Base-by-base conservation (phyloP, 2,113 vertebrate genomes). In the Phaethornis superciliosus region DNA sequence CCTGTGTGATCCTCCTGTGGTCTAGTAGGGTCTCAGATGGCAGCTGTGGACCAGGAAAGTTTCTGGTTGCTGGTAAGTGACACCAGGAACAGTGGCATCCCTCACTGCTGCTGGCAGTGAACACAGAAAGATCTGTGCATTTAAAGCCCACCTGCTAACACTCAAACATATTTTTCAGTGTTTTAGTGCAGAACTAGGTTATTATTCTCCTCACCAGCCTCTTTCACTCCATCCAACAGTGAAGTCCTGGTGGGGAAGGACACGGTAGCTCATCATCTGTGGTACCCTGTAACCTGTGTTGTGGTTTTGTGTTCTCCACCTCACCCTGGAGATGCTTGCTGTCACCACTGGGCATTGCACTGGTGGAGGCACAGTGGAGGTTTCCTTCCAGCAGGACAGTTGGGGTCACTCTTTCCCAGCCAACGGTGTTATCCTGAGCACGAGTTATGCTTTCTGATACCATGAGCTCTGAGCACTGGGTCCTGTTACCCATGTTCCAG, bases 391-490 rank as follows among this genome's bases (percentile, higher is more conserved):
- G 58, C 7, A 0, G 1, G 18, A 93, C 96, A 19, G 92, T 14
- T 87, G 96, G 94, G 93, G 96, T 96, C 96, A 95, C 92, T 95
- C 79, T 96, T 96, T 91, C 92, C 51, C 94, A 92, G 55, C 4
- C 3, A 93, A 90, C 26, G 4, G 26, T 82, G 80, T 68, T 15
- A 64, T 92, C 72, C 77, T 1, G 28, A 49, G 49, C 37, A 21
- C 4, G 5, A 32, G 9, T 2, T 15, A 46, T 0, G 1, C 75
- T 62, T 85, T n/a, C 51, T 63, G 12, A 2, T 3, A 5, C 2
- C 5, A n/a, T 0, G 3, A 63, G 27, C 65, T 67, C 71, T 1
- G n/a, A 47, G 72, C 59, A 0, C 7, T 18, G 58, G 63, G n/a
- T 59, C 64, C 56, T 13, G 28, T 16, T 52, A 10, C 26, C 1